Evolutionary conservation across 1,140 invertebrate species (phyloP).

Genomic region (Thaumatotibia leucotreta): DNA sequence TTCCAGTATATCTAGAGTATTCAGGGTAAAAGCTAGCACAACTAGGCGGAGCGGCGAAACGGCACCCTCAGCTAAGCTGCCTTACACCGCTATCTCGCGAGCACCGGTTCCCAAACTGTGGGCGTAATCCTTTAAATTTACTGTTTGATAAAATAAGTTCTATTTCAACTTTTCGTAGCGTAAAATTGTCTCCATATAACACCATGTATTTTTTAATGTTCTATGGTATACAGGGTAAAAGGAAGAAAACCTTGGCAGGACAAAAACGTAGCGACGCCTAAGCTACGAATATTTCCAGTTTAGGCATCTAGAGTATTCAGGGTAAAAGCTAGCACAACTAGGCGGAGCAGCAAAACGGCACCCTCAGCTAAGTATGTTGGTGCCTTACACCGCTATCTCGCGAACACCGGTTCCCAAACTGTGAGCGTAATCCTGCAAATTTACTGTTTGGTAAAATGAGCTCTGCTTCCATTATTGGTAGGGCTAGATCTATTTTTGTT

Average conservation of each 20-base stretch:
- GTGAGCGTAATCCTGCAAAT: conserved; percentile 10
- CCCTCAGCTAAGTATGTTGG: conserved; percentile 44
- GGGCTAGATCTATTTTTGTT: no score
- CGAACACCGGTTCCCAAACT: conserved; percentile 39
- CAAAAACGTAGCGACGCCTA: no score
- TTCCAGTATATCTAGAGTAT: not conserved
- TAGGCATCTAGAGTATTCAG: no score
- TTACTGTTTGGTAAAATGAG: no score
- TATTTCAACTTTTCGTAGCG: no score
- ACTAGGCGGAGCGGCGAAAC: conserved; percentile 34
- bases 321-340: conserved; percentile 41
- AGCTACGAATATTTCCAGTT: no score
- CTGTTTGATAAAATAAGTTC: not conserved
- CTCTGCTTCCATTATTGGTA: no score
- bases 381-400: conserved; percentile 33
- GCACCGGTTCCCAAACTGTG: conserved; percentile 42
- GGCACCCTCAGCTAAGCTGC: conserved; percentile 43
- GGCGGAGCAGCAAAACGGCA: conserved; percentile 33
- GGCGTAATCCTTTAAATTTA: not conserved
- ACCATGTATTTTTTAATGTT: no score
- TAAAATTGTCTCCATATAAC: no score
- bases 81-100: conserved; percentile 31
- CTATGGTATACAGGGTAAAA: no score
- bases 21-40: conserved; percentile 38
- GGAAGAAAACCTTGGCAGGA: no score